phyloP scores from a whole-genome alignment of 2,113 vertebrate species.

The Sphyrna mokarran region DNA sequence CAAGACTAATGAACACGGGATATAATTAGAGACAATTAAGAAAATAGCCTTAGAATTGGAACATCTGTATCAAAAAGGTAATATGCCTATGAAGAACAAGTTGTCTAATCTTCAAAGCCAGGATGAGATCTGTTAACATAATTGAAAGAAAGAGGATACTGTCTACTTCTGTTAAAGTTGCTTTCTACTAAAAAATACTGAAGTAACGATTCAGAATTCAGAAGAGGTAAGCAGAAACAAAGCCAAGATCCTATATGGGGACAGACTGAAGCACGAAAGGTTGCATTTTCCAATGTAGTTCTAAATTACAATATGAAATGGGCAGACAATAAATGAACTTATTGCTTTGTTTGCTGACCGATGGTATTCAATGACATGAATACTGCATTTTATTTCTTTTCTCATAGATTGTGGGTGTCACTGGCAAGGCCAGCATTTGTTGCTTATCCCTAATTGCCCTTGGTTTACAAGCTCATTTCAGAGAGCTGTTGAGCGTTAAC shows the following conservation, averaged over 20 bases:
- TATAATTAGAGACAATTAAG: background rate
- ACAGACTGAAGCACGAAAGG: background rate
- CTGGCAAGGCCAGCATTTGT: no score
- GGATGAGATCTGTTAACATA: background rate
- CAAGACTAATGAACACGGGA: background rate
- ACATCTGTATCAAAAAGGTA: background rate
- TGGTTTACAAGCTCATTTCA: no score
- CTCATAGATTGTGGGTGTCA: no score
- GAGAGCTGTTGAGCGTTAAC: no score
- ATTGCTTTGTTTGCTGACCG: no score
- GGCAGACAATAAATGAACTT: background rate
- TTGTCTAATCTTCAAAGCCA: background rate
- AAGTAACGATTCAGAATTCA: background rate
- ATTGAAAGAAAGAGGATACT: background rate
- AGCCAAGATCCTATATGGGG: background rate
- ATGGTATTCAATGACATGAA: background rate
- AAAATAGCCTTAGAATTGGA: background rate
- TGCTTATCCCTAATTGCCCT: no score
- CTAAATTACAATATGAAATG: background rate
- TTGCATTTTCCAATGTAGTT: background rate
- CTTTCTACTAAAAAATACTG: background rate
- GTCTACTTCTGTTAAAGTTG: background rate
- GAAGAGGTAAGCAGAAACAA: background rate
- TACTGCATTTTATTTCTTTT: background rate
- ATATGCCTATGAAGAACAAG: background rate